Base-by-base conservation (phyloP, 2,113 vertebrate genomes). In the Odocoileus hemionus region DNA sequence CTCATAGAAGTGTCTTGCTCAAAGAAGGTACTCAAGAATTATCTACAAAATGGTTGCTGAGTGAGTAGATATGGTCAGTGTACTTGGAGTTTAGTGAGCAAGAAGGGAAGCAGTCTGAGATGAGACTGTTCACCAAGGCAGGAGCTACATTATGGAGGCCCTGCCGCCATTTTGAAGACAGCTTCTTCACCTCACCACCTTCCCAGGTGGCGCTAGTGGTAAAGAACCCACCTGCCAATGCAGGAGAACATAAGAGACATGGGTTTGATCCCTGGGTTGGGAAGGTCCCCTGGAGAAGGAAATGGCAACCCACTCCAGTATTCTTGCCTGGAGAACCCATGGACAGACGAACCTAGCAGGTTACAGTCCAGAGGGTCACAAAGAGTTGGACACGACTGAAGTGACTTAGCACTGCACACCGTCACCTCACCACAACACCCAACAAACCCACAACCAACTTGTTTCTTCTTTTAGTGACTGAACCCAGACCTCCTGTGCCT, bases 111-210 rank as follows among this genome's bases (percentile, higher is more conserved):
- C 45, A 26, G 3, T 10, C 47, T 47, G 12, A 16, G 10, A 57
- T 19, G 26, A 84, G 47, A 28, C 50, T 96, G 33, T 43, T n/a
- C 76, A 11, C 15, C 1, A 9, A 39, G 30, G 45, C 45, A 64
- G n/a, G 28, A 95, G 61, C 47, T 28, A 23, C 43, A 28, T 6
- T 10, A 11, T 3, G 12, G 36, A 60, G 21, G 6, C 43, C 43
- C 74, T 6, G 17, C 17, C 0, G 0, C 58, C 39, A 25, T 70
- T 28, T 25, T 61, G 61, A 57, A 70, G 47, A 23, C 16, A 33
- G 14, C 4, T 17, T 47, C 50, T 45, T 33, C 67, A n/a, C 50
- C 21, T 57, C 43, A 17, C 5, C 58, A 50, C n/a, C n/a, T 70
- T 70, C 67, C 67, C 67, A 70, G 10, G 67, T 39, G 67, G 67